These are phyloP conservation scores for Premnoplex brunnescens DNA, from an alignment of 2,797 vertebrate species.

Conservation along the genomic window DNA sequence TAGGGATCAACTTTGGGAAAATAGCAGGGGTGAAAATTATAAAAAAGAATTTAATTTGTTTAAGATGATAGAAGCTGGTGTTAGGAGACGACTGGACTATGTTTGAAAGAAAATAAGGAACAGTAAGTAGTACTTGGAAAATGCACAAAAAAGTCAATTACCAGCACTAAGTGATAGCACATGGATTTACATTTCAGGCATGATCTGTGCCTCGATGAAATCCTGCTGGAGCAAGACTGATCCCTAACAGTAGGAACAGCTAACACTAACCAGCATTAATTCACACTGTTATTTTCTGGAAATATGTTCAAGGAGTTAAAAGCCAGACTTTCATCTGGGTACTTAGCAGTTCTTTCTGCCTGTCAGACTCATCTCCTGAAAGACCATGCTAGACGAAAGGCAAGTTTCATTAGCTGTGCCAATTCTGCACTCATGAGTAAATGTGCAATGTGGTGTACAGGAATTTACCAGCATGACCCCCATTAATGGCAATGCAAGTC, in stretches of 20 bases:
- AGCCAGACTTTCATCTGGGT: conserved; percentile 50
- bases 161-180: neutral
- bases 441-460: conserved; percentile 53
- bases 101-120: neutral
- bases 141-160: neutral
- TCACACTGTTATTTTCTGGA: conserved; percentile 27
- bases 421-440: conserved; percentile 58
- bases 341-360: conserved; percentile 33
- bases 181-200: neutral
- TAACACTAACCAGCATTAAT: conserved; percentile 21
- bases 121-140: neutral
- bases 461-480: conserved; percentile 70
- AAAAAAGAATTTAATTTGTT: neutral
- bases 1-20: neutral
- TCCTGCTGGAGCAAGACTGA: conserved; percentile 4
- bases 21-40: neutral
- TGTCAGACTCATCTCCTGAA: conserved; percentile 59
- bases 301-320: conserved; percentile 47
- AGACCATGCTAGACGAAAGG: conserved; percentile 24
- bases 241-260: conserved; percentile 10
- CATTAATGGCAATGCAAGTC: conserved; percentile 45
- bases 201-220: neutral
- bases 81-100: neutral
- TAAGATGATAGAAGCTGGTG: neutral
- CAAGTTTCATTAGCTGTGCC: conserved; percentile 66